These are phyloP conservation scores for Drosophila nigritarsus DNA, from an alignment of 2,888 invertebrate genomes.

Conservation along the genomic window DNA sequence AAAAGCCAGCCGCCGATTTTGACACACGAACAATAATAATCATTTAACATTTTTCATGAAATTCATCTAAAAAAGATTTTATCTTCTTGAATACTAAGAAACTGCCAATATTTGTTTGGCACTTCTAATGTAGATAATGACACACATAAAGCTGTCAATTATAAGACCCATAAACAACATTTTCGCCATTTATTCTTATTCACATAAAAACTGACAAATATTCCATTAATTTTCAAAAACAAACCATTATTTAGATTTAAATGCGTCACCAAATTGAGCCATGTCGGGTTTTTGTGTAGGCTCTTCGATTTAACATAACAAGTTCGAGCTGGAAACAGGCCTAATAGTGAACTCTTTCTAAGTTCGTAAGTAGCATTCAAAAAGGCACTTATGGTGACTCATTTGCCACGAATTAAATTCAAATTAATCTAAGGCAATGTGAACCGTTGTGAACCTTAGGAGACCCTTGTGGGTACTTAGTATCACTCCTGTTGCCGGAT, in stretches of 20 bases:
- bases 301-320: constrained; percentile 44
- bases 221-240: constrained; percentile 33
- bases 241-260: constrained; percentile 40
- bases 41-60: neutral
- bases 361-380: neutral
- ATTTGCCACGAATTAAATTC: constrained; percentile 19
- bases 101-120: neutral
- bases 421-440: constrained; percentile 21
- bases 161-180: constrained; percentile 16
- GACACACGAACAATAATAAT: neutral
- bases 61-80: neutral
- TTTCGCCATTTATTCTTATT: constrained; percentile 1
- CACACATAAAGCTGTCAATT: neutral
- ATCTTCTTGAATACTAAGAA: neutral
- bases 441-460: neutral
- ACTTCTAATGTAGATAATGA: neutral
- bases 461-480: constrained; percentile 43
- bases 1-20: neutral
- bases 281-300: constrained; percentile 1
- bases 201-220: constrained; percentile 36
- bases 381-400: constrained; percentile 8
- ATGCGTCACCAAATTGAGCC: constrained; percentile 41
- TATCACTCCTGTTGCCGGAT: constrained; percentile 53
- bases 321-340: constrained; percentile 14
- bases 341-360: constrained; percentile 2